Conservation (phyloP, 1,140 invertebrate genomes). For the Asbolus verrucosus region DNA sequence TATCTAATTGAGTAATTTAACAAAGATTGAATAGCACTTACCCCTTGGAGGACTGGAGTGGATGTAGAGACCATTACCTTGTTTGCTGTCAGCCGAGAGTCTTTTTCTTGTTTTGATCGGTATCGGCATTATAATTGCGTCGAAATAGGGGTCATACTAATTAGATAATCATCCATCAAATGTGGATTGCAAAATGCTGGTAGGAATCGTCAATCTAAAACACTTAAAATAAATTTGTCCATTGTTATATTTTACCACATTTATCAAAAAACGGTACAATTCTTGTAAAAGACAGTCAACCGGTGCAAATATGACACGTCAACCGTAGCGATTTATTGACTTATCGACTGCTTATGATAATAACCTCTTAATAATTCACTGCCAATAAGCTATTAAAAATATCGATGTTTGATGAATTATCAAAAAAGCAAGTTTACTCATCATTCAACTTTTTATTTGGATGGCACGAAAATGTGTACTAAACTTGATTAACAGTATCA, state of each 20-base stretch:
- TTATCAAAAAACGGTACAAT: slow-evolving; percentile 2
- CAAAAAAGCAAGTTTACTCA: background rate
- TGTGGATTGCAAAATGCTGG: background rate
- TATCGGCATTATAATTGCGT: slow-evolving; percentile 4
- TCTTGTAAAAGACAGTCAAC: background rate
- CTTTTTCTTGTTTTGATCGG: slow-evolving; percentile 9
- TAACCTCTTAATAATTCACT: slow-evolving; percentile 5
- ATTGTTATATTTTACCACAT: background rate
- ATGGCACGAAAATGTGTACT: no score
- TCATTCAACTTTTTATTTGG: background rate
- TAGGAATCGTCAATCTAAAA: slow-evolving; percentile 12
- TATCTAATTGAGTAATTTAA: slow-evolving; percentile 18
- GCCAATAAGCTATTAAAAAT: background rate
- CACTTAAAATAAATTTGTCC: background rate
- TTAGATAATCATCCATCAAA: background rate
- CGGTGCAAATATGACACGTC: slow-evolving; percentile 11
- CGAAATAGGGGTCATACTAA: background rate
- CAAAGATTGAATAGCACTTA: slow-evolving; percentile 61
- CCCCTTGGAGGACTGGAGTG: slow-evolving; percentile 71
- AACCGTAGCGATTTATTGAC: background rate
- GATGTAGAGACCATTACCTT: slow-evolving; percentile 68
- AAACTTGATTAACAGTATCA: no score
- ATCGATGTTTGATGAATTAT: background rate
- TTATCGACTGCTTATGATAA: background rate
- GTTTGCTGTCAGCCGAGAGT: background rate